These are phyloP conservation scores for Sanderia malayensis DNA, from an alignment of 30 jellyfish, hydroid and myxozoan genomes.

Conservation along the genomic window DNA sequence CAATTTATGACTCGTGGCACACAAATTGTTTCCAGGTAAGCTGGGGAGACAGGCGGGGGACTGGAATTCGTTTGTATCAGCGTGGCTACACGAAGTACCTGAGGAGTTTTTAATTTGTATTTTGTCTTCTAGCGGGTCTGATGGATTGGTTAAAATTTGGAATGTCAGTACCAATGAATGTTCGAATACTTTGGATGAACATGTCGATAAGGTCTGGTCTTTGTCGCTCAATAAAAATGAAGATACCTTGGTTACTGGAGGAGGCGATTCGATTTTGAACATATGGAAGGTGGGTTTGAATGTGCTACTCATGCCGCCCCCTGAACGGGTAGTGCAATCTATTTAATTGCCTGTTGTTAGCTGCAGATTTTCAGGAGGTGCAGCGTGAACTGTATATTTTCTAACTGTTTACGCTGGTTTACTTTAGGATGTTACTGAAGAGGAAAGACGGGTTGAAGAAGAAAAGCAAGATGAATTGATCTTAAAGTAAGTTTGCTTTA, in stretches of 20 bases:
- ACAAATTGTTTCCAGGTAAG: slow-evolving; percentile 79
- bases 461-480: slow-evolving; percentile 36
- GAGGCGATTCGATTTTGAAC: slow-evolving; percentile 62
- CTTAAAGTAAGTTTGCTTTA: slow-evolving; percentile 1
- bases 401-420: neutral
- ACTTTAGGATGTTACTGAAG: slow-evolving; percentile 73
- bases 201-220: slow-evolving; percentile 80
- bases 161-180: slow-evolving; percentile 64
- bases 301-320: too few species aligned
- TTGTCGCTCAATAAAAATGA: slow-evolving; percentile 57
- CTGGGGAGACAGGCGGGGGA: too few species aligned
- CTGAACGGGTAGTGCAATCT: neutral
- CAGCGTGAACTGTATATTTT: neutral
- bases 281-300: slow-evolving; percentile 86
- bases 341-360: neutral
- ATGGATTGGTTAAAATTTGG: slow-evolving; percentile 74
- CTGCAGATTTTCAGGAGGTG: neutral
- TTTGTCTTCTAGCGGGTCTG: slow-evolving; percentile 75
- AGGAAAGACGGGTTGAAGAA: slow-evolving; percentile 43
- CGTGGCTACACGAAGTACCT: too few species aligned
- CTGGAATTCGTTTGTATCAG: too few species aligned
- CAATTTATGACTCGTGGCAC: slow-evolving; percentile 63
- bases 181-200: slow-evolving; percentile 60
- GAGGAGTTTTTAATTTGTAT: too few species aligned
- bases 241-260: slow-evolving; percentile 57